phyloP scores from a whole-genome alignment of 2,113 vertebrate genomes.

The Hyperoodon ampullatus region DNA sequence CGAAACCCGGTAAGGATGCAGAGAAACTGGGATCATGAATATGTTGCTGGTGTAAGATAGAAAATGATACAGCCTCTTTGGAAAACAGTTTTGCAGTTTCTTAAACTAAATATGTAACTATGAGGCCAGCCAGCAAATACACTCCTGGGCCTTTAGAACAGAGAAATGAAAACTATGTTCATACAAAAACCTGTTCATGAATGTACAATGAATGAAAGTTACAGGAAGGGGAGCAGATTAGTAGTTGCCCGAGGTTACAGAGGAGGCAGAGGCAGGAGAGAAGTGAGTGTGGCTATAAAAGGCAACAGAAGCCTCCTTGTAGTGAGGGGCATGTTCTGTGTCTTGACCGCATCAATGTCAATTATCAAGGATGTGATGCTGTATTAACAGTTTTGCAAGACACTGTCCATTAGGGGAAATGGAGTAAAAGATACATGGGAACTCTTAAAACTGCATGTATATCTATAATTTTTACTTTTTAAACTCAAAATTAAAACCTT shows the following conservation, averaged over 20 bases:
- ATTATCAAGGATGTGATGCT: fast-evolving
- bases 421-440: neutral
- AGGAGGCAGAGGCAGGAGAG: too few species aligned
- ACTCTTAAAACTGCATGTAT: neutral
- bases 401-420: neutral
- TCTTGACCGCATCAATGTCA: neutral
- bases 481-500: neutral
- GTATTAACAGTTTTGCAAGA: neutral
- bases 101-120: neutral
- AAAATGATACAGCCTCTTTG: neutral
- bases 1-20: neutral
- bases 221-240: neutral
- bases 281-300: neutral
- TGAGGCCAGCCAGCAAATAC: neutral
- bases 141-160: neutral
- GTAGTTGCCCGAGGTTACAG: too few species aligned
- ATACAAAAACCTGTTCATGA: neutral
- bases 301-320: neutral
- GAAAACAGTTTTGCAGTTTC: neutral
- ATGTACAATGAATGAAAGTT: neutral
- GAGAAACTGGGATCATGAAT: neutral
- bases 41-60: neutral
- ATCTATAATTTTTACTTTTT: neutral
- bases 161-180: neutral
- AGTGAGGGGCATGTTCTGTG: neutral